These are phyloP conservation scores for Melanargia galathea DNA, from an alignment of 2,888 invertebrate genomes.

Conservation along the genomic window DNA sequence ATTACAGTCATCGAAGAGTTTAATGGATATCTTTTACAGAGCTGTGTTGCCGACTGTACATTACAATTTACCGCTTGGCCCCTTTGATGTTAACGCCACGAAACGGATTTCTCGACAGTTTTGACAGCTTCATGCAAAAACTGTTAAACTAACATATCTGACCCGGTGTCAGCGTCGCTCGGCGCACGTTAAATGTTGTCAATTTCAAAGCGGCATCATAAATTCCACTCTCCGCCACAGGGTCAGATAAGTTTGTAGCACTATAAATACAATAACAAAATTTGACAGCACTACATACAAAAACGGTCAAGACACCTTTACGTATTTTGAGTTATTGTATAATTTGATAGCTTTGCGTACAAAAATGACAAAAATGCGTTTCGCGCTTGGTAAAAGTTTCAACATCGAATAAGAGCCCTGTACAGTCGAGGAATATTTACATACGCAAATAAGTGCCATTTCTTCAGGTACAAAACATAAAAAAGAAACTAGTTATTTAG, in stretches of 20 bases:
- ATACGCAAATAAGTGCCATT: conserved; percentile 47
- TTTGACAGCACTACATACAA: not conserved
- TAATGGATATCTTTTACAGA: conserved; percentile 20
- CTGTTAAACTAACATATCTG: not conserved
- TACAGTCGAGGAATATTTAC: conserved; percentile 42
- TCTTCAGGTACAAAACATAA: conserved; percentile 49
- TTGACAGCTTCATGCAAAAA: not conserved
- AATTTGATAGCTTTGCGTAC: not conserved
- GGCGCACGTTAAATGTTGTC: too few species aligned
- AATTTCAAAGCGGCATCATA: too few species aligned
- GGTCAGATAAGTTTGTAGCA: too few species aligned
- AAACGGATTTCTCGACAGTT: not conserved
- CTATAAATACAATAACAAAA: not conserved
- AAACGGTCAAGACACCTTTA: too few species aligned
- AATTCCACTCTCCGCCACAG: too few species aligned
- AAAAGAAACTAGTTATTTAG: conserved; percentile 34
- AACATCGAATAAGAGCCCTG: not conserved
- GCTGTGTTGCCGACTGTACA: conserved; percentile 26
- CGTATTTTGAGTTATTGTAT: not conserved
- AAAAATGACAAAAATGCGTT: not conserved
- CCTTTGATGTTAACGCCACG: not conserved
- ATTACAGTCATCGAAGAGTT: not conserved
- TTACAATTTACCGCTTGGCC: not conserved
- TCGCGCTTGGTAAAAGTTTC: not conserved
- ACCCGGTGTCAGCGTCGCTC: too few species aligned